Evolutionary conservation across 1,140 invertebrate species (phyloP).

Genomic region (Pantala flavescens): DNA sequence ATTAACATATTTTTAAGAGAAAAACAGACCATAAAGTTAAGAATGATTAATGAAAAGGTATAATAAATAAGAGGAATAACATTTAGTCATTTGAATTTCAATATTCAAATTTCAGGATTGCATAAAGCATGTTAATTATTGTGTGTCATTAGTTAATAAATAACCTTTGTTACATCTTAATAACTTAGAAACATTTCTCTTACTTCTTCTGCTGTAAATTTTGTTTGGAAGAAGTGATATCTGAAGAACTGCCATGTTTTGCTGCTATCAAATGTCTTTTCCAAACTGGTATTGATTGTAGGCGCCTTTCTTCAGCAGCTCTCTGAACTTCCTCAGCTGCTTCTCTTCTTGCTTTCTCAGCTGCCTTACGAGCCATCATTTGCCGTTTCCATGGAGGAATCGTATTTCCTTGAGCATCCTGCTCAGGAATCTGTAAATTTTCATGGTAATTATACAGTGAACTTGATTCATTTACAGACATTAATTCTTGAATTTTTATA

Average conservation of each 20-base stretch:
- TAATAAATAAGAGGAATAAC: no score
- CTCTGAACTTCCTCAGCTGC: constrained; percentile 70
- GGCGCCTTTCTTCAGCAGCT: constrained; percentile 73
- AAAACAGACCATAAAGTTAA: no score
- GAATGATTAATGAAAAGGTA: no score
- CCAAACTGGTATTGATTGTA: constrained; percentile 83
- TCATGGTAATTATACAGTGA: no score
- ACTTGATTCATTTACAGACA: no score
- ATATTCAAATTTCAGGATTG: no score
- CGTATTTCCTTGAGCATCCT: constrained; percentile 72
- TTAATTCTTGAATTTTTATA: no score
- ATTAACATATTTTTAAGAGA: no score
- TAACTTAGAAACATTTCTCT: neutral
- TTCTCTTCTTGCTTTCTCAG: constrained; percentile 81
- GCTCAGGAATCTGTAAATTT: constrained; percentile 68
- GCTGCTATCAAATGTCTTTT: constrained; percentile 76
- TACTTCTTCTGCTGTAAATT: neutral
- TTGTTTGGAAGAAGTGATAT: neutral
- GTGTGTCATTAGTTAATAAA: neutral
- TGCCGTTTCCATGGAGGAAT: constrained; percentile 91
- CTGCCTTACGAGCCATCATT: constrained; percentile 86
- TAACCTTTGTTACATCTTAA: neutral
- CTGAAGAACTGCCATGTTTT: constrained; percentile 48
- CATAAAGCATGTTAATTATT: neutral
- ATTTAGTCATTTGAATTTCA: no score